Evolutionary conservation across 2,113 vertebrate species (phyloP).

Genomic region (Sorex fumeus): DNA sequence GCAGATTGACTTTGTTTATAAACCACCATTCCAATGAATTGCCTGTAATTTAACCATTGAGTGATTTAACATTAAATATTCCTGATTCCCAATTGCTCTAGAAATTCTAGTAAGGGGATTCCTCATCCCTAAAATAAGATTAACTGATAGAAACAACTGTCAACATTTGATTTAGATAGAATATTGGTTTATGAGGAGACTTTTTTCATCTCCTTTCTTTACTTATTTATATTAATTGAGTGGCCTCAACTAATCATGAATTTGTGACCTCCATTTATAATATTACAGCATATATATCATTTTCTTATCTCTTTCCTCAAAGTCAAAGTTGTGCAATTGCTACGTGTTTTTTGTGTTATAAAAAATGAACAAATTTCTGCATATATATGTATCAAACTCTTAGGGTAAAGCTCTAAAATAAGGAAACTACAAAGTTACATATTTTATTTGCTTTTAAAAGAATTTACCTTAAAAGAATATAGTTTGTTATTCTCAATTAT

Average conservation of each 20-base stretch:
- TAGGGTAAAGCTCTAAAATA: background rate
- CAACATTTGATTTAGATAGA: background rate
- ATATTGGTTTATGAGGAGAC: background rate
- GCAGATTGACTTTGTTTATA: background rate
- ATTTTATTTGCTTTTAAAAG: slow-evolving; percentile 60
- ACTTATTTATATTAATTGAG: background rate
- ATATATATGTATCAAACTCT: background rate
- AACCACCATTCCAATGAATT: background rate
- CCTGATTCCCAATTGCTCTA: background rate
- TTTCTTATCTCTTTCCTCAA: slow-evolving; percentile 32
- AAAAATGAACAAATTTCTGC: slow-evolving; percentile 38
- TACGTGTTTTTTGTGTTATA: slow-evolving; percentile 41
- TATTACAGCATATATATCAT: background rate
- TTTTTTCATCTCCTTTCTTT: background rate
- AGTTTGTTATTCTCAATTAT: background rate
- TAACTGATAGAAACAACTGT: background rate
- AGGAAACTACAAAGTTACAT: slow-evolving; percentile 38
- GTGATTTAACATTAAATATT: slow-evolving; percentile 18
- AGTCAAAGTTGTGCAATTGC: slow-evolving; percentile 43
- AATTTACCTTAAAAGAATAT: too few species aligned
- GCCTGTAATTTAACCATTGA: slow-evolving; percentile 2
- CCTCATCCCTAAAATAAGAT: background rate
- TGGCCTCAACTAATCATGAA: background rate
- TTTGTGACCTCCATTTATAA: background rate
- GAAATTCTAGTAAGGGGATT: background rate